Evolutionary conservation across 2,797 vertebrate genomes (phyloP), one percentile per base, ranked within the genome.

Genomic region (Ctenochaetus hawaiiensis): DNA sequence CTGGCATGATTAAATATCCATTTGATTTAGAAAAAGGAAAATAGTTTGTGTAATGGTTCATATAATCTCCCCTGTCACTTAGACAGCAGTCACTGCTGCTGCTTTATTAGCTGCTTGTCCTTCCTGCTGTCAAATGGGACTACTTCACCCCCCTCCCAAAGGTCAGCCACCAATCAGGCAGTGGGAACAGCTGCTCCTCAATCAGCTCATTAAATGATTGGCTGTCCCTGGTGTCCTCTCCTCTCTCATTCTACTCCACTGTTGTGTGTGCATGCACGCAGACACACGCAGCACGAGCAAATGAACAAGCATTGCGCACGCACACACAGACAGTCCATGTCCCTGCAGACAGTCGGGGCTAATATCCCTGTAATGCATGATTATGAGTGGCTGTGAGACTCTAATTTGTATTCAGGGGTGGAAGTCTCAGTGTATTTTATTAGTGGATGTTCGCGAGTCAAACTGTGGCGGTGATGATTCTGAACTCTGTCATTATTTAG

Each of bases 191-290:
- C 86, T 85, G 74, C 84, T 87, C 67, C 78, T 78, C 77, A 83
- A 73, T 88, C 89, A 84, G 75, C 74, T 90, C 81, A 90, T 88
- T 93, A 87, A 84, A 84, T 87, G 85, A 93, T 90, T 91, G 83
- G 82, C 72, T 72, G 70, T 90, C 80, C 75, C 81, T 30, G 45
- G 61, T 14, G 56, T 78, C 75, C 65, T 66, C 60, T 87, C 64
- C 65, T 67, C 72, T 75, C 47, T 72, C 62, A 63, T 76, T 72
- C 74, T 75, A 69, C 59, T 73, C 53, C 52, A 47, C 6, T 58
- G 61, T 62, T 34, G 30, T 62, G 30, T 75, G 18, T 68, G 63
- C 70, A 71, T 75, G 79, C 47, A 54, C 18, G 22, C 23, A 67
- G 51, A 30, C 71, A 17, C 51, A 79, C 39, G 64, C 63, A 39